Evolutionary conservation across 2,888 invertebrate genomes (phyloP).

Genomic region (Melinaea menophilus): DNA sequence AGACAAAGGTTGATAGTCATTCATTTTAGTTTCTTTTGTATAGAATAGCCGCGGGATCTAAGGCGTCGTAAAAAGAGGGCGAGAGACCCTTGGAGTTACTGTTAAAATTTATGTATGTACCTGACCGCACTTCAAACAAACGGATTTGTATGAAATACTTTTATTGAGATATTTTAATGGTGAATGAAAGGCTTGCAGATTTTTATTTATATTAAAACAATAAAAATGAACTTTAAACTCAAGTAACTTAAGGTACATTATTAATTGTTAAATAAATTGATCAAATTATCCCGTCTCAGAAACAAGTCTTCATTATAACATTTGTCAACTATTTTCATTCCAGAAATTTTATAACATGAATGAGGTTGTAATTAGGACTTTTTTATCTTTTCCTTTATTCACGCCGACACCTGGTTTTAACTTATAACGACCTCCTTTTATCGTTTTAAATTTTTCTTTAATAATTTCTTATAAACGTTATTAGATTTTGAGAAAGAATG

Average conservation of each 20-base stretch:
- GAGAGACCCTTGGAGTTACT: constrained; percentile 29
- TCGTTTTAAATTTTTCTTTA: constrained; percentile 26
- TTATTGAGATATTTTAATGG: no score
- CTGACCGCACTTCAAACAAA: constrained; percentile 23
- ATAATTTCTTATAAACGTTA: not conserved
- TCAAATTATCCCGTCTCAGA: constrained; percentile 8
- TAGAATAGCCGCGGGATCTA: constrained; percentile 32
- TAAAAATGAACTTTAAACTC: not conserved
- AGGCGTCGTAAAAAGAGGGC: constrained; percentile 32
- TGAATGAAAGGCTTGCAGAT: no score
- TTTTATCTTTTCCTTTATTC: constrained; percentile 27
- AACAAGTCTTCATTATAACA: constrained; percentile 11
- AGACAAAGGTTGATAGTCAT: constrained; percentile 39
- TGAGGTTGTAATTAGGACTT: constrained; percentile 33
- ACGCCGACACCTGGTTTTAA: constrained; percentile 32
- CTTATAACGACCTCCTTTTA: constrained; percentile 30
- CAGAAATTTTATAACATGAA: constrained; percentile 27
- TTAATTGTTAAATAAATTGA: not conserved
- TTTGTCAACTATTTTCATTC: constrained; percentile 7
- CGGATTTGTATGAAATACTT: not conserved
- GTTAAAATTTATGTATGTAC: constrained; percentile 26
- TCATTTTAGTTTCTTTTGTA: constrained; percentile 39
- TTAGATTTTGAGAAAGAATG: not conserved
- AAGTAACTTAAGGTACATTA: not conserved
- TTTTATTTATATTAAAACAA: not conserved